Conservation (phyloP, 2,797 vertebrate genomes). For the Sebastiscus albofasciatus region DNA sequence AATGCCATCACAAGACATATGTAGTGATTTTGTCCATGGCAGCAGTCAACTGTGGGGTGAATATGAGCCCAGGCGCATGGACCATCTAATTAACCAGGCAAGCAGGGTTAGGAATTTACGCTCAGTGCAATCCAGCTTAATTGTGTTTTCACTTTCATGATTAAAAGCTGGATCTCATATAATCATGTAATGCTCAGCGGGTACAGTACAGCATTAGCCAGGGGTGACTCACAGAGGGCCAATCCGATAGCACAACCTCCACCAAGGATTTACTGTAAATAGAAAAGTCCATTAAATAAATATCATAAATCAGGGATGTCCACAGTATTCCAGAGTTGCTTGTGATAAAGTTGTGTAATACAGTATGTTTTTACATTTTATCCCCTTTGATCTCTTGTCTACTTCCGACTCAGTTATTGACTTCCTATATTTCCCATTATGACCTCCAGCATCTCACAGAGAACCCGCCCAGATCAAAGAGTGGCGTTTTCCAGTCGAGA, state of each 20-base stretch:
- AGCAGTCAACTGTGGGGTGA: constrained; percentile 21
- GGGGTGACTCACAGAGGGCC: not conserved
- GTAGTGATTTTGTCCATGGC: constrained; percentile 16
- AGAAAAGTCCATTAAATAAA: constrained; percentile 3
- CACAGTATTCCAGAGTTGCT: not conserved
- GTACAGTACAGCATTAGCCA: constrained; percentile 1
- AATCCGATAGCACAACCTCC: not conserved
- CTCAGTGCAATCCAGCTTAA: constrained; percentile 35
- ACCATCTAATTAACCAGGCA: constrained; percentile 40
- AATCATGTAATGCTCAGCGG: constrained; percentile 28
- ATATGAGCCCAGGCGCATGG: constrained; percentile 1
- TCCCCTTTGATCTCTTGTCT: constrained; percentile 14
- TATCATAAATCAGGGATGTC: constrained; percentile 15
- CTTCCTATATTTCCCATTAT: constrained; percentile 20
- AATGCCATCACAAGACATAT: constrained; percentile 24
- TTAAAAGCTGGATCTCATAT: constrained; percentile 54
- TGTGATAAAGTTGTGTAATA: constrained; percentile 11
- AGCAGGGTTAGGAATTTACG: constrained; percentile 26
- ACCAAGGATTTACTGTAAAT: constrained; percentile 6
- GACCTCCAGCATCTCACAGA: not conserved
- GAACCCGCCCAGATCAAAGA: not conserved
- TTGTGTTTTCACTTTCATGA: constrained; percentile 51
- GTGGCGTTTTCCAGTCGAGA: not conserved
- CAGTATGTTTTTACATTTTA: constrained; percentile 7
- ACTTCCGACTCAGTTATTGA: constrained; percentile 33